Conservation (phyloP, 2,113 vertebrate species). For the Mionectes macconnelli region DNA sequence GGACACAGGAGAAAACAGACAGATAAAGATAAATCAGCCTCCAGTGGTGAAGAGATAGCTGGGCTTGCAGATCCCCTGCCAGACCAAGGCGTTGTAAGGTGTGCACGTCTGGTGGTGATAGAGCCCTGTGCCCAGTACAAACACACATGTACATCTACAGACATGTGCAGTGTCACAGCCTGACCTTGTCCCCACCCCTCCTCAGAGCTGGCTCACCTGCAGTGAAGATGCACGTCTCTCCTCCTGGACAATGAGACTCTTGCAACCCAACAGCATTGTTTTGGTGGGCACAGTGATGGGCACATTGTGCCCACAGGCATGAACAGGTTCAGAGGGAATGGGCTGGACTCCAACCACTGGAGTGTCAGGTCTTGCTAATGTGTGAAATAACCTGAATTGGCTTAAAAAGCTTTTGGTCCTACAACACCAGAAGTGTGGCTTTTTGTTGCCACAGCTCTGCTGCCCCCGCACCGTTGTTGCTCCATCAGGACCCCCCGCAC, state of each 20-base stretch:
- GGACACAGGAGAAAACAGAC: not conserved
- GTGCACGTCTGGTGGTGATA: not conserved
- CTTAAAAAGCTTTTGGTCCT: not conserved
- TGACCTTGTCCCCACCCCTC: not conserved
- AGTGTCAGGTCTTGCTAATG: not conserved
- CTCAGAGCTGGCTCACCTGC: not conserved
- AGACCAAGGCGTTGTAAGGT: not conserved
- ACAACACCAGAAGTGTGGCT: not conserved
- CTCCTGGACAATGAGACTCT: not conserved
- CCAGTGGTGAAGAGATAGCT: not conserved
- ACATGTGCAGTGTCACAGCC: not conserved
- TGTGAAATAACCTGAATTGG: not conserved
- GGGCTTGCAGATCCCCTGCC: not conserved
- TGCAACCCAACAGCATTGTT: not conserved
- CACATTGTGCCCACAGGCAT: no score
- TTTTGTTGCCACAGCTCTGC: not conserved
- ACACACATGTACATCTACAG: no score
- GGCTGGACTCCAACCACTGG: not conserved
- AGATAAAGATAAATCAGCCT: not conserved
- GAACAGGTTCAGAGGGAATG: not conserved
- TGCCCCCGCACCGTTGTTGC: accelerated
- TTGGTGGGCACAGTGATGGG: not conserved
- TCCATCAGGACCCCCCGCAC: accelerated
- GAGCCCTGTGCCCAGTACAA: not conserved
- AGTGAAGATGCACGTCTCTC: not conserved